These are phyloP conservation scores for Colinus virginianus DNA, from an alignment of 2,113 vertebrate genomes.

Conservation along the genomic window DNA sequence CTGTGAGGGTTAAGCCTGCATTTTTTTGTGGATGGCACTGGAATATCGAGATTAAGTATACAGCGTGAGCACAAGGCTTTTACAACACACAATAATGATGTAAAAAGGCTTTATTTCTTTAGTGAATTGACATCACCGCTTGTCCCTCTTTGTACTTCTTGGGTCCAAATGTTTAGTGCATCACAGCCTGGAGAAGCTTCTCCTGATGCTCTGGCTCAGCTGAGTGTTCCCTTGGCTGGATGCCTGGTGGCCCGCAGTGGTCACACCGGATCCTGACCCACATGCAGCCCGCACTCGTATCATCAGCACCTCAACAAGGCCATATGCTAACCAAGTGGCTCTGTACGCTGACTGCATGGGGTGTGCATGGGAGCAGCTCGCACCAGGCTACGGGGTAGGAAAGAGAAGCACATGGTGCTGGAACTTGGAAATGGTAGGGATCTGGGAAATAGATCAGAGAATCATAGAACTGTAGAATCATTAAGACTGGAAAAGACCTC, in stretches of 20 bases:
- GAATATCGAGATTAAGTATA: slow-evolving; percentile 54
- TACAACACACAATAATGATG: slow-evolving; percentile 6
- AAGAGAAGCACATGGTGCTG: neutral
- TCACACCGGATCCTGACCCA: neutral
- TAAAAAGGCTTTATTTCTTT: slow-evolving; percentile 44
- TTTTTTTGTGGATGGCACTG: slow-evolving; percentile 64
- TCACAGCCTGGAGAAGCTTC: neutral
- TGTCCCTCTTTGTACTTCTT: slow-evolving; percentile 51
- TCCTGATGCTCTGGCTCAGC: neutral
- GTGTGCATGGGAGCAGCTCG: too few relatives aligned
- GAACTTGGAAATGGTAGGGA: neutral
- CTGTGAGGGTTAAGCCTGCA: slow-evolving; percentile 58
- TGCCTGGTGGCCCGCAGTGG: neutral
- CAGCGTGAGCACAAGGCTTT: neutral
- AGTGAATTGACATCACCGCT: slow-evolving; percentile 47
- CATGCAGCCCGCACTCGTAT: neutral
- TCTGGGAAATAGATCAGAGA: neutral
- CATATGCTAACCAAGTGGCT: neutral
- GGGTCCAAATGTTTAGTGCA: slow-evolving; percentile 30
- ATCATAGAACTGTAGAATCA: too few relatives aligned
- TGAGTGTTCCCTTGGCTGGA: neutral
- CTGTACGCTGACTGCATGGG: neutral
- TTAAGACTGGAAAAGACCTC: too few relatives aligned
- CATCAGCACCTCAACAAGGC: neutral
- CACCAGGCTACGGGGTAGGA: neutral